These are phyloP conservation scores for Unio delphinus DNA, from an alignment of 2,888 invertebrate genomes.

Conservation along the genomic window DNA sequence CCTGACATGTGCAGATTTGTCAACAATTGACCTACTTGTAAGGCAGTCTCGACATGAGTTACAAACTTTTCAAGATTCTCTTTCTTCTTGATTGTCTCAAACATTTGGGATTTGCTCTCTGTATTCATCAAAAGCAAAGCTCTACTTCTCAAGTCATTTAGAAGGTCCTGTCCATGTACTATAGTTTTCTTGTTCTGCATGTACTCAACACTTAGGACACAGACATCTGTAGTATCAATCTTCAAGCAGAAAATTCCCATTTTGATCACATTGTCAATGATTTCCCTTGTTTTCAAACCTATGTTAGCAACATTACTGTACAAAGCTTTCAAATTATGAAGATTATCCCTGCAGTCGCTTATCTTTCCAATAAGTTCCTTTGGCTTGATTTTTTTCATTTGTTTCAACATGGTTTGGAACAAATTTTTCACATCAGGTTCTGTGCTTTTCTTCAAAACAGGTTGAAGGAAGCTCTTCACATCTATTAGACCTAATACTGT, in stretches of 20 bases:
- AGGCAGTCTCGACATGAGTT: slow-evolving; percentile 6
- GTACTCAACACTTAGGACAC: slow-evolving; percentile 19
- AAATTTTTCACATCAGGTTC: not conserved
- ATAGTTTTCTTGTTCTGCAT: slow-evolving; percentile 19
- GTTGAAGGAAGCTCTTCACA: slow-evolving; percentile 35
- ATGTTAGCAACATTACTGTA: slow-evolving; percentile 44
- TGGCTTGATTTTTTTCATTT: slow-evolving; percentile 9
- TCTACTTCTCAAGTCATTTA: slow-evolving; percentile 39
- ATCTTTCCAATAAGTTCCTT: slow-evolving; percentile 28
- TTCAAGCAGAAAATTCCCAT: slow-evolving; percentile 30
- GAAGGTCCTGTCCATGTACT: slow-evolving; percentile 5
- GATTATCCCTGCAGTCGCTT: slow-evolving; percentile 28
- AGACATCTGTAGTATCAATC: slow-evolving; percentile 3
- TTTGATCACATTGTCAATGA: slow-evolving; percentile 27
- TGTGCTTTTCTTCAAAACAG: slow-evolving; percentile 16
- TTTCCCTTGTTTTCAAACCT: slow-evolving; percentile 42
- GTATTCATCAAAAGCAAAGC: slow-evolving; percentile 36
- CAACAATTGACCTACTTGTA: slow-evolving; percentile 12
- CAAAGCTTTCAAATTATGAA: slow-evolving; percentile 36
- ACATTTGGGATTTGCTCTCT: slow-evolving; percentile 5
- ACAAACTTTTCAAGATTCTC: slow-evolving; percentile 14
- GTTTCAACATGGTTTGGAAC: slow-evolving; percentile 8
- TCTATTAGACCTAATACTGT: slow-evolving; percentile 45
- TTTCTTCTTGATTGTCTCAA: too few relatives aligned
- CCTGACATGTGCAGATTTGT: not conserved